Conservation (phyloP, 2,113 vertebrate genomes). For the Brachypodius melanocephalos region DNA sequence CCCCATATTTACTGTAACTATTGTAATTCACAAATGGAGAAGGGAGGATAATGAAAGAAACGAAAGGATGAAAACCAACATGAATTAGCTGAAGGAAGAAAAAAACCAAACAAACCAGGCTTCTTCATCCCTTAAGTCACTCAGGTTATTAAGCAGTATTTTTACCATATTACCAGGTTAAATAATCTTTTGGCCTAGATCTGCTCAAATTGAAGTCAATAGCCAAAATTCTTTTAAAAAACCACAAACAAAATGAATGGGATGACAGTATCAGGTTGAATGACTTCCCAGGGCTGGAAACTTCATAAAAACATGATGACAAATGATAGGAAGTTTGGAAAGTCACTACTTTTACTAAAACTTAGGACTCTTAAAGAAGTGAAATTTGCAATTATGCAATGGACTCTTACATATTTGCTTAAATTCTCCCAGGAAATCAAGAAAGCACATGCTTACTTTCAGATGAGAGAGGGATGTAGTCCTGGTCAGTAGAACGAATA, state of each 20-base stretch:
- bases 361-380: background rate
- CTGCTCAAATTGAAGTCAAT: background rate
- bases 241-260: background rate
- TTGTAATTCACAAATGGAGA: background rate
- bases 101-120: accelerated
- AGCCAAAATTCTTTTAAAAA: background rate
- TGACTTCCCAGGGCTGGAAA: background rate
- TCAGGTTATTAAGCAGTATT: background rate
- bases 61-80: background rate
- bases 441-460: background rate
- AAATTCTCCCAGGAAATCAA: background rate
- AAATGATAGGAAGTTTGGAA: background rate
- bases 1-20: background rate
- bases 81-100: background rate
- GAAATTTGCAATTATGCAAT: background rate
- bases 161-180: background rate
- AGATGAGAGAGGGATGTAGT: background rate
- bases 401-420: background rate
- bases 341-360: background rate
- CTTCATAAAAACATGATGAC: background rate
- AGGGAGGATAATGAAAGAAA: background rate
- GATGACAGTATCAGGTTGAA: background rate
- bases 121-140: background rate
- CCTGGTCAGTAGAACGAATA: background rate
- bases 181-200: background rate